phyloP scores from a whole-genome alignment of 2,113 vertebrate species.

The Shinisaurus crocodilurus region DNA sequence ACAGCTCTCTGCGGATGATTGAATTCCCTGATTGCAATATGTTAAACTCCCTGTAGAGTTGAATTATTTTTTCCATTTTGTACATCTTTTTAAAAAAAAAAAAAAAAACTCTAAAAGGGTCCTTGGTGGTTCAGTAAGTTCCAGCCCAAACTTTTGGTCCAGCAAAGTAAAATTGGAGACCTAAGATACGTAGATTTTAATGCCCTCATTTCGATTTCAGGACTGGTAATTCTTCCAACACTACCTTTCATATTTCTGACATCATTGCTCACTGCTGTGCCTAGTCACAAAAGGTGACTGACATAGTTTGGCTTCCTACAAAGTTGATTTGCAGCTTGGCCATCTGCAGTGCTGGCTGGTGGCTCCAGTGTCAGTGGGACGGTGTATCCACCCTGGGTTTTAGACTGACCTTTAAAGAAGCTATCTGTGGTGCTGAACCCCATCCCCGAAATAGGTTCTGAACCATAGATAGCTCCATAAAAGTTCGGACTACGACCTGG shows the following conservation, averaged over 20 bases:
- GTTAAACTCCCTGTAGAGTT: background rate
- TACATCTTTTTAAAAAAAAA: background rate
- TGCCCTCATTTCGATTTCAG: background rate
- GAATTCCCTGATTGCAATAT: constrained; percentile 33
- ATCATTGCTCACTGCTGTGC: background rate
- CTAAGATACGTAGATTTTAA: background rate
- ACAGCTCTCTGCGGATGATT: background rate
- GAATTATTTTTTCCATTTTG: background rate
- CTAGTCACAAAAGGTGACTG: background rate
- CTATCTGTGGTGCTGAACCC: too few species aligned
- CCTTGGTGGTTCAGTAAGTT: background rate
- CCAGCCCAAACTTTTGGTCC: background rate
- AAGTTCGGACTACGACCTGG: too few species aligned
- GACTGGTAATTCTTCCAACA: background rate
- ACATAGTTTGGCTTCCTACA: background rate
- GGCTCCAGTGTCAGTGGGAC: too few species aligned
- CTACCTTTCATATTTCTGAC: background rate
- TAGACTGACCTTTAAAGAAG: too few species aligned
- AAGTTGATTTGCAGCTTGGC: background rate
- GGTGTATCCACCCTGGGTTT: too few species aligned
- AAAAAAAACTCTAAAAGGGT: background rate
- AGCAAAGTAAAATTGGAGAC: constrained; percentile 27
- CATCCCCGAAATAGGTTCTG: too few species aligned
- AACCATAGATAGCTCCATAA: too few species aligned
- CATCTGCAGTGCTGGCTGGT: background rate